Conservation (phyloP, 2,888 invertebrate species). For the Eristalis pertinax region DNA sequence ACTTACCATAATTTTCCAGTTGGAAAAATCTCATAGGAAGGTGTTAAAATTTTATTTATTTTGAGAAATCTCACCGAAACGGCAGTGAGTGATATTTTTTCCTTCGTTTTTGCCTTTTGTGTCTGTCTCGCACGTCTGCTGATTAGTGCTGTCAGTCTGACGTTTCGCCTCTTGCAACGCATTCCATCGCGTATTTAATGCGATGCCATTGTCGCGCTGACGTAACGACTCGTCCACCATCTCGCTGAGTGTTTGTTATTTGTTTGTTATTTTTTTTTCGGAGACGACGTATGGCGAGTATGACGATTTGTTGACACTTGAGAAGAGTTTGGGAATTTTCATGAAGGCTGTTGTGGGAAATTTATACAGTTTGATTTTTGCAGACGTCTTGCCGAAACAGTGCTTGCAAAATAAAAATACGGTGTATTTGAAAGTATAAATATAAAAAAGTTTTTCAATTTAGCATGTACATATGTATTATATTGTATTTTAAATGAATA, state of each 20-base stretch:
- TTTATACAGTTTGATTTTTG: slow-evolving; percentile 3
- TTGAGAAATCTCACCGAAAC: slow-evolving; percentile 41
- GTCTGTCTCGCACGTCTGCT: slow-evolving; percentile 57
- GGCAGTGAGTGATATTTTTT: slow-evolving; percentile 24
- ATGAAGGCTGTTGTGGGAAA: background rate
- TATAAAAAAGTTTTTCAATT: background rate
- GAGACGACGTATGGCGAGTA: slow-evolving; percentile 35
- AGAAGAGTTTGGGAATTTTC: slow-evolving; percentile 35
- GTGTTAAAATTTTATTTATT: slow-evolving; percentile 51
- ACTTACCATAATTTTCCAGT: slow-evolving; percentile 61
- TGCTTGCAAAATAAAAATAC: background rate
- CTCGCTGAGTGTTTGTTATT: slow-evolving; percentile 14
- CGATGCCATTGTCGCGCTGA: slow-evolving; percentile 36
- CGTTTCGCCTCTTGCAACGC: slow-evolving; percentile 35
- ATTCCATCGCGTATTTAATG: slow-evolving; percentile 27
- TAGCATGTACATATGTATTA: background rate
- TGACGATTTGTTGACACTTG: slow-evolving; percentile 31
- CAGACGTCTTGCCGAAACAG: background rate
- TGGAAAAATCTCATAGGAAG: slow-evolving; percentile 55
- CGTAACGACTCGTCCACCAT: slow-evolving; percentile 38
- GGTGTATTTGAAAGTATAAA: background rate
- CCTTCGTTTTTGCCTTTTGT: slow-evolving; percentile 49
- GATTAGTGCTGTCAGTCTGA: slow-evolving; percentile 62
- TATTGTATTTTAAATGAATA: no score
- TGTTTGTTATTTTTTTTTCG: slow-evolving; percentile 14